Evolutionary conservation across 2,888 invertebrate species (phyloP), one percentile per base, ranked within the genome.

Genomic region (Machimus rusticus): DNA sequence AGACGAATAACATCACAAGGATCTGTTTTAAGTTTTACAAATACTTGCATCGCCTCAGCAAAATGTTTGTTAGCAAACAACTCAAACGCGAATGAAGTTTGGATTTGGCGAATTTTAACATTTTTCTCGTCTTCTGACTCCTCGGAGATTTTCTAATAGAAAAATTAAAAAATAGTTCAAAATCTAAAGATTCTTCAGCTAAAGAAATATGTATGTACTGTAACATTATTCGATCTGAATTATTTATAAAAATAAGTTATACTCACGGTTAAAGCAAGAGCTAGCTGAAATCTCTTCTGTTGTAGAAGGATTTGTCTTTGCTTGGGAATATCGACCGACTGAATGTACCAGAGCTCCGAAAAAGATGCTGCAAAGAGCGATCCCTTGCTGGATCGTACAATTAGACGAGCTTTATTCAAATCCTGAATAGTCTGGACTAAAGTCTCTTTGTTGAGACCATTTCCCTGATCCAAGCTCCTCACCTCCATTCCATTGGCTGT

Each of bases 1-100:
- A 99, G 93, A 88, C 98, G 96, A 89, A 99, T 99, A 12, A 99
- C 99, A 91, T 98, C 97, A 76, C 97, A 96, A 0, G 99, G 98
- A 93, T 99, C 99, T 5, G 98, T 98, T 90, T 96, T 96, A 0
- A 99, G 94, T 91, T 97, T 96, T 5, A 96, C 94, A 92, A 99
- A 99, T 91, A 98, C 96, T 86, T 95, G 95, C 97, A 99, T 98
- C 0, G 99, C 97, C 89, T 97, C 96, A 12, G 96, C 94, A 91
- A 98, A 99, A 90, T 96, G 95, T 91, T 97, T 97, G 91, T 96
- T 96, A 86, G 96, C 95, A 92, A 99, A 99, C 12, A 99, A 93
- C 91, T 99, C 97, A 90, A 98, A 95, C 0, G 99, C 99, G 91
- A 96, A 96, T 0, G 98, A 94, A 88, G 97, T 97, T 92, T 98